Conservation (phyloP, 1,140 invertebrate species). For the Sarcophaga bullata region DNA sequence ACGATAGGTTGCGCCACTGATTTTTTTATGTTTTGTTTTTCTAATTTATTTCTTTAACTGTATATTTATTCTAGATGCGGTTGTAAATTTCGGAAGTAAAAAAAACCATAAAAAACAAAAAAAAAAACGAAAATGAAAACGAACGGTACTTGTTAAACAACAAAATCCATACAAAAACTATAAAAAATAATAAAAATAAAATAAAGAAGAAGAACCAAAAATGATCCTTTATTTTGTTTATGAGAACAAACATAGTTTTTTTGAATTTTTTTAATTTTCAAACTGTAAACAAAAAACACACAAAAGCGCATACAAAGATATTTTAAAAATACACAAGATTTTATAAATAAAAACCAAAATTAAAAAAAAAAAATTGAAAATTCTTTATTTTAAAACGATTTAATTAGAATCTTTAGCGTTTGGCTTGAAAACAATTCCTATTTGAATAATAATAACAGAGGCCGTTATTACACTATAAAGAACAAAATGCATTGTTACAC, state of each 20-base stretch:
- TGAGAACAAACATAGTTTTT: not conserved
- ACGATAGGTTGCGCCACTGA: not conserved
- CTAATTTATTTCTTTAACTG: not conserved
- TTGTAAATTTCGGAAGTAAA: conserved; percentile 38
- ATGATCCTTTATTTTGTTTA: conserved; percentile 23
- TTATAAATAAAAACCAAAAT: conserved; percentile 8
- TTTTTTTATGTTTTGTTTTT: not conserved
- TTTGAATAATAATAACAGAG: conserved; percentile 9
- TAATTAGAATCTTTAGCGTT: too few relatives aligned
- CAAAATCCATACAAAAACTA: conserved; percentile 32
- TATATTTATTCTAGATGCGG: conserved; percentile 39
- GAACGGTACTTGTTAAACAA: conserved; percentile 20
- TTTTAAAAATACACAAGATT: conserved; percentile 4
- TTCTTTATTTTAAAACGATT: not conserved
- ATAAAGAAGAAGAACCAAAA: conserved; percentile 27
- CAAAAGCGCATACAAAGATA: not conserved
- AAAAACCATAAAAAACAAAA: not conserved
- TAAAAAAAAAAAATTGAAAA: not conserved
- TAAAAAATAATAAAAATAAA: not conserved
- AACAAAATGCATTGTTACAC: too few relatives aligned
- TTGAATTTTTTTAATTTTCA: not conserved
- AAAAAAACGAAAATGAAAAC: not conserved
- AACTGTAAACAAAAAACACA: not conserved
- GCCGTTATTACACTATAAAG: conserved; percentile 7
- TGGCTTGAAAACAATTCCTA: conserved; percentile 10